These are phyloP conservation scores for Choristoneura fumiferana DNA, from an alignment of 1,140 invertebrate genomes.

Conservation along the genomic window DNA sequence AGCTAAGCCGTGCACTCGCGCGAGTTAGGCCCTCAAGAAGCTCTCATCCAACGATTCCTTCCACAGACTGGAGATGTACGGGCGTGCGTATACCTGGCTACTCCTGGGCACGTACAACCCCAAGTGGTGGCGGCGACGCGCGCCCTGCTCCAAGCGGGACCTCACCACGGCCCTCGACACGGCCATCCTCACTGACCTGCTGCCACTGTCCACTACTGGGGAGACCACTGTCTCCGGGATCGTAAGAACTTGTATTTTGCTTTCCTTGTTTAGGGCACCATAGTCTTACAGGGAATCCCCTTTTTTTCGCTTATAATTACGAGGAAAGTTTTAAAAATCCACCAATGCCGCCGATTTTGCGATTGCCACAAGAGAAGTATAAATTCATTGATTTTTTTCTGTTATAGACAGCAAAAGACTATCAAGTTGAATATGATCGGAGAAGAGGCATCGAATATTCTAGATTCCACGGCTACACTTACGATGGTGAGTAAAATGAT, in stretches of 20 bases:
- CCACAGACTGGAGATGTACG: slow-evolving; percentile 89
- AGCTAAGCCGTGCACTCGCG: no score
- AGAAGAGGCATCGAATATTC: slow-evolving; percentile 91
- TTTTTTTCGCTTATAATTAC: no score
- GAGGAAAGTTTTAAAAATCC: no score
- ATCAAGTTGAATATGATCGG: slow-evolving; percentile 90
- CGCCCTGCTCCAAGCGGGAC: slow-evolving; percentile 87
- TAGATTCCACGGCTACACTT: slow-evolving; percentile 97
- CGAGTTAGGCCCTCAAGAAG: slow-evolving; percentile 7
- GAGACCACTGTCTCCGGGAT: slow-evolving; percentile 93
- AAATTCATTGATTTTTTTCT: slow-evolving; percentile 19
- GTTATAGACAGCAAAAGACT: slow-evolving; percentile 92
- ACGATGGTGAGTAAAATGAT: slow-evolving; percentile 84
- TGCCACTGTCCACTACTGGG: slow-evolving; percentile 80
- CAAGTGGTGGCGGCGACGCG: slow-evolving; percentile 85
- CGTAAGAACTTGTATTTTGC: slow-evolving; percentile 82
- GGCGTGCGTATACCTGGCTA: slow-evolving; percentile 97
- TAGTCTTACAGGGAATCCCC: no score
- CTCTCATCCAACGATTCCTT: neutral
- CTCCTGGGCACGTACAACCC: slow-evolving; percentile 93
- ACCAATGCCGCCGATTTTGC: no score
- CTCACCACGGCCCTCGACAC: slow-evolving; percentile 92
- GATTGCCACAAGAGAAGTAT: no score
- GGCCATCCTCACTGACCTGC: slow-evolving; percentile 88
- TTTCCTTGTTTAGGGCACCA: no score